A percentile compares a stretch with the other conserved stretches of the same genome.
Conservation (phyloP, 2,113 vertebrate genomes). For the Sprattus sprattus region DNA sequence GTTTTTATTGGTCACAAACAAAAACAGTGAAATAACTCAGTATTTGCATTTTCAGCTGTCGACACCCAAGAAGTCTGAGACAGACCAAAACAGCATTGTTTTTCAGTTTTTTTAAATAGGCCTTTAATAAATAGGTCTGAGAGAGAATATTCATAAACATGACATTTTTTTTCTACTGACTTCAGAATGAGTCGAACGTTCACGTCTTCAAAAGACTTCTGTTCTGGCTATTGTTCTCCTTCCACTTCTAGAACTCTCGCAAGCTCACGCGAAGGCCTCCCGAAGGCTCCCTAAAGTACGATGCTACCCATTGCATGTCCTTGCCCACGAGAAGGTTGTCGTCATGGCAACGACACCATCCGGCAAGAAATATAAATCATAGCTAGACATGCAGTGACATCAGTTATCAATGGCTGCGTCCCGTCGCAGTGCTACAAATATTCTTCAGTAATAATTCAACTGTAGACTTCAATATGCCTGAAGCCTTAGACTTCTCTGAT, state of each 20-base stretch:
- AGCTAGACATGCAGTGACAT: constrained; percentile 8
- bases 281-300: constrained; percentile 56
- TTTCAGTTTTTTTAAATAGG: not conserved
- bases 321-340: constrained; percentile 67
- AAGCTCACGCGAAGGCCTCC: not conserved
- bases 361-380: constrained; percentile 45
- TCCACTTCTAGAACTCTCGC: not conserved
- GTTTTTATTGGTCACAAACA: not conserved
- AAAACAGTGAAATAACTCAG: not conserved
- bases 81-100: not conserved
- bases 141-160: too few species aligned
- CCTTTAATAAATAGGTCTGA: too few species aligned
- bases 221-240: not conserved
- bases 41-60: not conserved
- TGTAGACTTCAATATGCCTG: not conserved
- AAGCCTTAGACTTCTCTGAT: not conserved
- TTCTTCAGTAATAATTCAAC: not conserved
- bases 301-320: constrained; percentile 54
- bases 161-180: too few species aligned
- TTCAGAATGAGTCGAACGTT: not conserved
- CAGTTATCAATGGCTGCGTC: not conserved
- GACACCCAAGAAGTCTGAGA: not conserved
- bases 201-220: too few species aligned
- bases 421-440: not conserved
- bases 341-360: constrained; percentile 75